Evolutionary conservation across 2,888 invertebrate species (phyloP).

Genomic region (Arrhopalites spinosus): DNA sequence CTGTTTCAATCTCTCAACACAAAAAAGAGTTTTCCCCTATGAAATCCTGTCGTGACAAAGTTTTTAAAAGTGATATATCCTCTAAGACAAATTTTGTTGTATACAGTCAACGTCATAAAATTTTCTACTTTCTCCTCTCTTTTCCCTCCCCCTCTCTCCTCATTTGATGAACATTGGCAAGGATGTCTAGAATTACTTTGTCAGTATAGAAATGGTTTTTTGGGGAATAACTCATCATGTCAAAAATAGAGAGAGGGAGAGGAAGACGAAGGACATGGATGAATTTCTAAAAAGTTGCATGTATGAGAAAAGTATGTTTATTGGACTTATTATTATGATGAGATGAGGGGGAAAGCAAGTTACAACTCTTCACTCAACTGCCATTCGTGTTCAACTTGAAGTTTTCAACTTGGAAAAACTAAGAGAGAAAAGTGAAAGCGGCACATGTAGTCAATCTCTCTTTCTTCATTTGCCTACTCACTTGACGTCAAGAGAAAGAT

Average conservation of each 20-base stretch:
- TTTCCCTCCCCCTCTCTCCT: no score
- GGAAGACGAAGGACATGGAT: not conserved
- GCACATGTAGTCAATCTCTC: not conserved
- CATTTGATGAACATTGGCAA: no score
- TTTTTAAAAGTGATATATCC: no score
- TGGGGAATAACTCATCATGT: not conserved
- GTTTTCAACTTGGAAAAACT: not conserved
- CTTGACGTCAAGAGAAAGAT: not conserved
- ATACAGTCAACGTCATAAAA: no score
- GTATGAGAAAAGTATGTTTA: not conserved
- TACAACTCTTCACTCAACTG: not conserved
- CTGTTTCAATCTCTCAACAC: no score
- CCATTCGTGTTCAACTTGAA: not conserved
- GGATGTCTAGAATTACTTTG: no score
- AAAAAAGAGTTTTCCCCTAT: no score
- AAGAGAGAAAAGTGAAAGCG: not conserved
- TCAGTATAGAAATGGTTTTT: not conserved
- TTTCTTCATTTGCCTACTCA: no score
- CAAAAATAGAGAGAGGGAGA: not conserved
- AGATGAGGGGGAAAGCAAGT: not conserved
- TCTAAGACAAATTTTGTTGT: no score
- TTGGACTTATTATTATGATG: not conserved
- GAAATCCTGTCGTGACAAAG: not conserved
- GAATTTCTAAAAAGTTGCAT: not conserved
- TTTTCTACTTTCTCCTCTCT: no score